phyloP scores from a whole-genome alignment of 2,888 invertebrate species.

The Halictus quadricinctus region DNA sequence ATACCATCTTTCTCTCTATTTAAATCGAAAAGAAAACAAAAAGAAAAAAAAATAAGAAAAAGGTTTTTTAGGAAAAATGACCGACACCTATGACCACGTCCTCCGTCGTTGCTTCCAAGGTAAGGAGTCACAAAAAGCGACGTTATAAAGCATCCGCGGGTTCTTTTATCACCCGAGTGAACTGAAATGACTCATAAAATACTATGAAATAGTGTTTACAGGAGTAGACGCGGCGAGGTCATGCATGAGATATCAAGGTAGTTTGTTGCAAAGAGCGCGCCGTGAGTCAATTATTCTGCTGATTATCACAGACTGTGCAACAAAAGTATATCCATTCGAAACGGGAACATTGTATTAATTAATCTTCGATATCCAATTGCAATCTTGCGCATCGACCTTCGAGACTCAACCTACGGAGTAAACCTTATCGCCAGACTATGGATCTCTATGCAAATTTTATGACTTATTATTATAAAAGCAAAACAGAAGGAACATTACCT shows the following conservation, averaged over 20 bases:
- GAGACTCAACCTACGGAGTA: background rate
- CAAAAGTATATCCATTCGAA: background rate
- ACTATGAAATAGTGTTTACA: conserved; percentile 7
- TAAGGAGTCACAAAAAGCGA: background rate
- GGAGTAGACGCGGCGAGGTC: conserved; percentile 33
- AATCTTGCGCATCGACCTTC: background rate
- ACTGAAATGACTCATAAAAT: conserved; percentile 35
- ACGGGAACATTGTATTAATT: background rate
- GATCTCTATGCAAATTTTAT: background rate
- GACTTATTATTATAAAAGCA: no score
- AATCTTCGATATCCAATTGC: background rate
- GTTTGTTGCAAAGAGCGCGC: conserved; percentile 29
- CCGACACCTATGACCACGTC: background rate
- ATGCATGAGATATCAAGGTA: conserved; percentile 26
- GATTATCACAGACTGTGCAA: background rate
- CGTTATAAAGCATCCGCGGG: conserved; percentile 5
- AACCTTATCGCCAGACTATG: background rate
- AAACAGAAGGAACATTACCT: no score
- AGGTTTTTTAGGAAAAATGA: background rate
- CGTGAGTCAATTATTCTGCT: conserved; percentile 22
- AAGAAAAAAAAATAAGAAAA: background rate
- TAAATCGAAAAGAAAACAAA: background rate
- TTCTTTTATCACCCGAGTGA: conserved; percentile 2
- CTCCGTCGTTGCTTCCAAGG: background rate
- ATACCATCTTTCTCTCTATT: background rate